Evolutionary conservation across 1,140 invertebrate genomes (phyloP).

Genomic region (Drosophila mojavensis): DNA sequence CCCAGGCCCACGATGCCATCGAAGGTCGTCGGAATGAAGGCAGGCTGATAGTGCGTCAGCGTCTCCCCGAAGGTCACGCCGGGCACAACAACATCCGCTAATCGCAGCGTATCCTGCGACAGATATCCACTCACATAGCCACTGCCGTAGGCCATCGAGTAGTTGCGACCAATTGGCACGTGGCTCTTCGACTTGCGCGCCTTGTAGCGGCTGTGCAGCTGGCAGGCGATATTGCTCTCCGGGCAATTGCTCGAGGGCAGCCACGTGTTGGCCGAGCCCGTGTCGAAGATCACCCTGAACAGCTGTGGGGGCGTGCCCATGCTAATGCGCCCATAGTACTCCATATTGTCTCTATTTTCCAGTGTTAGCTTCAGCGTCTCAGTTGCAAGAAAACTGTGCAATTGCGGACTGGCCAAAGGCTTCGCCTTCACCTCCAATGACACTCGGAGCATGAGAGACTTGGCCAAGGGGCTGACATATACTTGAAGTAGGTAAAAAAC

Average conservation of each 20-base stretch:
- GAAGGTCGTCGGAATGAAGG: constrained; percentile 95
- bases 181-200: constrained; percentile 92
- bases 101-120: constrained; percentile 91
- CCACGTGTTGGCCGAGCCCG: constrained; percentile 68
- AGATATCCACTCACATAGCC: constrained; percentile 97
- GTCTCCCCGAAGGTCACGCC: constrained; percentile 98
- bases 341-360: constrained; percentile 39
- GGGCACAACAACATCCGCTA: constrained; percentile 87
- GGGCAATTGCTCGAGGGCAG: constrained; percentile 60
- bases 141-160: constrained; percentile 96
- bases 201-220: constrained; percentile 88
- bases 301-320: constrained; percentile 97
- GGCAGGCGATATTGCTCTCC: constrained; percentile 46
- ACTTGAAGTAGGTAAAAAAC: constrained; percentile 3
- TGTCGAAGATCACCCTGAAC: constrained; percentile 68
- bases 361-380: constrained; percentile 26
- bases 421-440: neutral
- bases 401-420: neutral
- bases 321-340: constrained; percentile 89
- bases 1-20: constrained; percentile 98
- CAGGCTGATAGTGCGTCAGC: constrained; percentile 92
- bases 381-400: neutral
- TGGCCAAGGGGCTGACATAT: neutral
- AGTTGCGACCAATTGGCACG: constrained; percentile 93
- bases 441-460: constrained; percentile 11